Evolutionary conservation across 2,797 vertebrate species (phyloP), one percentile per base, ranked within the genome.

Genomic region (Onychomys arenicola): DNA sequence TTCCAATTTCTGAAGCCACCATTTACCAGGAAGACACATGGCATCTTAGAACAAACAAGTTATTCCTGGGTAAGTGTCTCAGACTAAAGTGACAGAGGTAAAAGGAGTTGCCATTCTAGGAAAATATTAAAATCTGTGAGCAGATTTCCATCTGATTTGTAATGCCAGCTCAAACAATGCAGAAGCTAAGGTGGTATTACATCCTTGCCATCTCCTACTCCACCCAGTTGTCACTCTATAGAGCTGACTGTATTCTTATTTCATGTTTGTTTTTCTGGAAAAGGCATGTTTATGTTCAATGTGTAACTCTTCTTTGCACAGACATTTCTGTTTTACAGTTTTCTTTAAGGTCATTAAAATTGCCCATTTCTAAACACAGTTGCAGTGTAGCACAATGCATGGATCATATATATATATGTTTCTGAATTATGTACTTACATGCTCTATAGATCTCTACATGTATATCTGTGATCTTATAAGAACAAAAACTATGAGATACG

Each of bases 1-100:
- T 96, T 96, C 90, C 89, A 40, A n/a, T 96, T 93, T 90, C 77
- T 49, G 13, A 71, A 96, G 71, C 34, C 43, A 57, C 55, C 37
- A 63, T 52, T 95, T 88, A 85, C 83, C 69, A 67, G 23, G 55
- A 87, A 92, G 69, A 89, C 80, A 73, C 91, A 49, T 9, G 27
- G 78, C 61, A 10, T 95, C 91, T 92, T 78, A 95, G 69, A 95
- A 91, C 27, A 94, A 89, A 84, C 6, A 76, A n/a, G 12, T 69
- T 80, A 95, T 87, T 92, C 83, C 55, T 43, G 34, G 59, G 13
- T 61, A 77, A 21, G 16, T 63, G 2, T 86, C 82, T 91, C 29
- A 59, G 19, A 49, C 43, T 71, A 93, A 80, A 95, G 27, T 34
- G 37, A 92, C 37, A 89, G 82, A 92, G 89, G 63, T 67, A 93